Evolutionary conservation across 2,888 invertebrate genomes (phyloP), one percentile per base, ranked within the genome.

Genomic region (Sinelater perroti): DNA sequence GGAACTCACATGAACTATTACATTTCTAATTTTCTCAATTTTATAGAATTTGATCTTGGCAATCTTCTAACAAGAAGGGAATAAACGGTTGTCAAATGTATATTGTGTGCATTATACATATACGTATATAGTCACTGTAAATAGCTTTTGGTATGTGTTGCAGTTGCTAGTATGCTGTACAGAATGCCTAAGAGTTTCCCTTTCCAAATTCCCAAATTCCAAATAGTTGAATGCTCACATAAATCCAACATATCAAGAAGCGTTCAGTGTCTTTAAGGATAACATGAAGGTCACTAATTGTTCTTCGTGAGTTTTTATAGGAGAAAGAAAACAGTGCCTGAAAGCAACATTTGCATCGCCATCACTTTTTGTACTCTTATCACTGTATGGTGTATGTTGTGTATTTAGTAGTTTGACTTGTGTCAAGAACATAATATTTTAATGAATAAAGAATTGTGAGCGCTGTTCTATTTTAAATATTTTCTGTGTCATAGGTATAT

Each of bases 241-340:
- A n/a, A n/a, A n/a, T 10, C 24, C 24, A 1, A 40, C 40, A 35
- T 35, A 42, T 38, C 30, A 52, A 46, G 60, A 58, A 31, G 17
- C 31, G 55, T 59, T 59, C 58, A 55, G 51, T 56, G 46, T 62
- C 58, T 31, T 63, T 65, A 65, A 65, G 65, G 65, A 63, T 65
- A 61, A 38, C 50, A 56, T 8, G 52, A 62, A 60, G 56, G 60
- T 56, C 62, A 51, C 18, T 55, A 50, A 56, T 55, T 46, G 40
- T 52, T 53, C 52, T 53, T 42, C 21, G 44, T 31, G 33, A 33
- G 11, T 42, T 21, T 24, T 24, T 47, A 20, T 21, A 44, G 58
- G 56, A 21, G 40, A n/a, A n/a, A n/a, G n/a, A 45, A 55, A 62
- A 62, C 61, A 65, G 63, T 63, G 63, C 63, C 63, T 65, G 63